Base-by-base conservation (phyloP, 2,888 invertebrate genomes). In the Drosophila rellima region DNA sequence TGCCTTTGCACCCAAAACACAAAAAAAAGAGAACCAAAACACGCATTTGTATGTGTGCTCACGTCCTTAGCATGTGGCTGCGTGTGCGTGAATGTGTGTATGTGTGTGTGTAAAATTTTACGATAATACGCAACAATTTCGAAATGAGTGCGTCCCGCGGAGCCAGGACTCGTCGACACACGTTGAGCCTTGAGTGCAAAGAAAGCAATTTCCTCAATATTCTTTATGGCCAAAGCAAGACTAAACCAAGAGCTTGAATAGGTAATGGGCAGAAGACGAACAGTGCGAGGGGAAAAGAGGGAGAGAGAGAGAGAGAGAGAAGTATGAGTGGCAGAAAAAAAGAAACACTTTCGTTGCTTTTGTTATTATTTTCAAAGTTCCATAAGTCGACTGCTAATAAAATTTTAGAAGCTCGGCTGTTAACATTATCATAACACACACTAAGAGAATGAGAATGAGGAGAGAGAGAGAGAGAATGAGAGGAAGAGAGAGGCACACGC, bases 101-200 rank as follows among this genome's bases (percentile, higher is more conserved):
- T 18, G 48, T 23, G 73, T 75, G 68, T 82, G 80, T 69, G 75
- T 86, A 83, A 81, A 86, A 73, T 86, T 88, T 86, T 80, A 86
- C 76, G 86, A 86, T 86, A 88, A 88, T 88, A 75, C 79, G 75
- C 76, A 86, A 80, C 86, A 86, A 83, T 83, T 83, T 81, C 73
- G 79, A 86, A 86, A 88, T 80, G 78, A 83, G 80, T 73, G 76
- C 67, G 71, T 62, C 71, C 77, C 70, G 70, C 63, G 57, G 69
- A 59, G 79, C 64, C 75, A 37, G 50, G 51, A 45, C 62, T 67
- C 35, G 39, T 23, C 56, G 50, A 62, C 55, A 64, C 39, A 29
- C 29, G 63, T 45, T 33, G 80, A 73, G 76, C 67, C 76, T 72
- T 70, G 71, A 88, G 74, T 85, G 85, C 75, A 78, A 88, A 85